phyloP scores from a whole-genome alignment of 2,888 invertebrate genomes.

The Melanophora roralis region DNA sequence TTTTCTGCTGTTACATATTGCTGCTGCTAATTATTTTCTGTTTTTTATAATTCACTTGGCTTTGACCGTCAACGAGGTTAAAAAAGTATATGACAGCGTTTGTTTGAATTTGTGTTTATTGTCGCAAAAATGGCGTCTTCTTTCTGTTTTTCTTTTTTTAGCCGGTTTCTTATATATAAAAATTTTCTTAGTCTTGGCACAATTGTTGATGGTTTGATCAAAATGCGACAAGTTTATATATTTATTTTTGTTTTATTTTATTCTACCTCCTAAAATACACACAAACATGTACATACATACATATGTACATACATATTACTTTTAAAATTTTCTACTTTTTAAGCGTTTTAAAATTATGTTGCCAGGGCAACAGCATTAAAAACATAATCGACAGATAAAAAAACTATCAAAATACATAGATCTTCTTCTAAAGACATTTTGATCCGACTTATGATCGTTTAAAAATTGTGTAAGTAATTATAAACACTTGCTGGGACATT shows the following conservation, averaged over 20 bases:
- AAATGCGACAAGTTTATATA: constrained; percentile 32
- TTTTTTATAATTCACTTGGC: constrained; percentile 54
- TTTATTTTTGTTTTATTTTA: constrained; percentile 18
- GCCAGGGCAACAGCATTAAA: neutral
- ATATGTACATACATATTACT: too few species aligned
- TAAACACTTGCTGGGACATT: too few species aligned
- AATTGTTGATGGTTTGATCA: neutral
- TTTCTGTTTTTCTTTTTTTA: constrained; percentile 1
- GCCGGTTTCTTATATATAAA: constrained; percentile 7
- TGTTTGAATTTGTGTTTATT: too few species aligned
- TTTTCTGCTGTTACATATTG: too few species aligned
- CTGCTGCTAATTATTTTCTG: too few species aligned
- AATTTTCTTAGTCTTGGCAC: neutral
- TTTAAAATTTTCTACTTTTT: neutral
- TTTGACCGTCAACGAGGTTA: constrained; percentile 57
- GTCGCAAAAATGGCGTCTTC: constrained; percentile 34
- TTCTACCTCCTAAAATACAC: neutral
- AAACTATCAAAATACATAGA: neutral
- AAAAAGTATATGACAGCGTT: constrained; percentile 11
- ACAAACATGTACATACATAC: too few species aligned
- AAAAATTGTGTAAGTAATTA: too few species aligned
- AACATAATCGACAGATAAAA: neutral
- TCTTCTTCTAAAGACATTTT: neutral
- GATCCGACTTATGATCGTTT: too few species aligned
- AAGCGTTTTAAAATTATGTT: neutral